Evolutionary conservation across 2,888 invertebrate genomes (phyloP).

Genomic region (Cryptocheilus praepositus): DNA sequence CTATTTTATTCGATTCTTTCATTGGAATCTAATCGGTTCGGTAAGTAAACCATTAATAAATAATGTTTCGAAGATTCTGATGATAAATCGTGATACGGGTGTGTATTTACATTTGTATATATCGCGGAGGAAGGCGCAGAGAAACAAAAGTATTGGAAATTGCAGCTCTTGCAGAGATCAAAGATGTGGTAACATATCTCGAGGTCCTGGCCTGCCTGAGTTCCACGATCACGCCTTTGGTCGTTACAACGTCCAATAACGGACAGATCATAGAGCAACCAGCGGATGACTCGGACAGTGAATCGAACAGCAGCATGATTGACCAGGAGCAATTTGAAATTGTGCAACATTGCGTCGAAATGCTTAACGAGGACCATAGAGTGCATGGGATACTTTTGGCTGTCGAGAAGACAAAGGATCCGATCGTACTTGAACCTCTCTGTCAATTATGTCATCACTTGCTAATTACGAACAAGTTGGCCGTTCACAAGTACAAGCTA

Average conservation of each 20-base stretch:
- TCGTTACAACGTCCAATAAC: slow-evolving; percentile 74
- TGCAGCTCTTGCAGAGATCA: slow-evolving; percentile 57
- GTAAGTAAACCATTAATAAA: slow-evolving; percentile 75
- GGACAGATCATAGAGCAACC: slow-evolving; percentile 75
- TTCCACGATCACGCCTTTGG: slow-evolving; percentile 71
- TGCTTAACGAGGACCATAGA: slow-evolving; percentile 81
- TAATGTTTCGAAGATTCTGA: not conserved
- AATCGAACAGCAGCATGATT: slow-evolving; percentile 78
- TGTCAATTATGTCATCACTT: slow-evolving; percentile 90
- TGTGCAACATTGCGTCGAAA: slow-evolving; percentile 79
- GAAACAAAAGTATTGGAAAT: not conserved
- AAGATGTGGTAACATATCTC: slow-evolving; percentile 75
- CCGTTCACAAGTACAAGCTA: slow-evolving; percentile 89
- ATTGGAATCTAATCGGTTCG: slow-evolving; percentile 81
- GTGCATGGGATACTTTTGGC: slow-evolving; percentile 77
- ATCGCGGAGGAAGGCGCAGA: not conserved
- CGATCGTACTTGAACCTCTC: slow-evolving; percentile 80
- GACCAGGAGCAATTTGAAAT: slow-evolving; percentile 77
- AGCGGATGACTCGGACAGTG: slow-evolving; percentile 76
- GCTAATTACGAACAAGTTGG: slow-evolving; percentile 86
- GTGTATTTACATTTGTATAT: not conserved
- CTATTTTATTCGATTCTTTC: slow-evolving; percentile 82
- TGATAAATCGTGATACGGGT: slow-evolving; percentile 14
- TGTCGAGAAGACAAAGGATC: slow-evolving; percentile 76
- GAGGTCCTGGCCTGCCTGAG: slow-evolving; percentile 78